These are phyloP conservation scores for Melanostoma scalare DNA, from an alignment of 2,888 invertebrate species.

Conservation along the genomic window DNA sequence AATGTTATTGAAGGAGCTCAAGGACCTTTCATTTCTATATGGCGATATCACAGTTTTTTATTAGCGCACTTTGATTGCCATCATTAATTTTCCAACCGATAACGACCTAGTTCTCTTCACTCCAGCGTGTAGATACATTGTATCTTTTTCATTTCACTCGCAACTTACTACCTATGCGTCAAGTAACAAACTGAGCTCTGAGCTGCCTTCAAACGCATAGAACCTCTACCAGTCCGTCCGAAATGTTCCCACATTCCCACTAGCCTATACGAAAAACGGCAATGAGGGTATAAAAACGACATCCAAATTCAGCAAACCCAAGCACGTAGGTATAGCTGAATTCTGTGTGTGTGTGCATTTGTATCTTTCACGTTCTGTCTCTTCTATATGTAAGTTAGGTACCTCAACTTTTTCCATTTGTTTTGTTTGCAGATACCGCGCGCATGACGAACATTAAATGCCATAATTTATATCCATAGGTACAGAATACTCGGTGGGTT, in stretches of 20 bases:
- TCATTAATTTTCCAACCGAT: slow-evolving; percentile 31
- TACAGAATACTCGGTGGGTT: slow-evolving; percentile 26
- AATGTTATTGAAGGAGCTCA: background rate
- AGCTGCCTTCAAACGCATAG: slow-evolving; percentile 65
- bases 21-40: background rate
- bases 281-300: slow-evolving; percentile 46
- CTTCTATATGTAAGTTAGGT: background rate
- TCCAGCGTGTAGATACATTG: slow-evolving; percentile 49
- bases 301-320: slow-evolving; percentile 61
- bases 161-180: slow-evolving; percentile 62
- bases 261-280: slow-evolving; percentile 20
- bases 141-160: slow-evolving; percentile 18
- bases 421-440: slow-evolving; percentile 62
- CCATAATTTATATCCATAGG: slow-evolving; percentile 35
- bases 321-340: slow-evolving; percentile 46
- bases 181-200: slow-evolving; percentile 70
- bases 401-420: background rate
- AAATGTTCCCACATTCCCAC: slow-evolving; percentile 37
- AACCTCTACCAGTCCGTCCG: slow-evolving; percentile 61
- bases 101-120: slow-evolving; percentile 47
- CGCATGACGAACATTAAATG: slow-evolving; percentile 35
- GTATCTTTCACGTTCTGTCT: slow-evolving; percentile 5
- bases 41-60: background rate
- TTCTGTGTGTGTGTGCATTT: slow-evolving; percentile 30
- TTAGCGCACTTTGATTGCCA: background rate